Percentiles rank a stretch among this genome's conserved stretches.
Conservation (phyloP, 2,888 invertebrate species). For the Erebia ligea region DNA sequence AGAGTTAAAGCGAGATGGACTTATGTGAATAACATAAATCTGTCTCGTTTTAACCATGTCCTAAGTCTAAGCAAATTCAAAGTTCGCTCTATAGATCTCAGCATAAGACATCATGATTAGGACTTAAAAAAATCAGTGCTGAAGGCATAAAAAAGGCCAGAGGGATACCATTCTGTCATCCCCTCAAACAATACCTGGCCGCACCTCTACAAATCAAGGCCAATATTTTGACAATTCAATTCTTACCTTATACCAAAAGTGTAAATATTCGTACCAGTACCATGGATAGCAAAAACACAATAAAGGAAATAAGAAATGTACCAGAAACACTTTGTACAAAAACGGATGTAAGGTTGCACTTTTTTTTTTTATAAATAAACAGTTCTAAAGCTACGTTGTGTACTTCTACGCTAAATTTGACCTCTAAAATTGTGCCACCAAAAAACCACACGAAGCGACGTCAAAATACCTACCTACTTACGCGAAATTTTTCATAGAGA, state of each 20-base stretch:
- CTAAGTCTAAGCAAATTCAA: too few relatives aligned
- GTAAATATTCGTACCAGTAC: not conserved
- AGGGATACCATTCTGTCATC: not conserved
- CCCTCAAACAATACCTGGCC: not conserved
- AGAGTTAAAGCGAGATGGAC: too few relatives aligned
- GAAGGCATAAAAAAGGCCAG: too few relatives aligned
- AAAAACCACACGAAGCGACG: not conserved
- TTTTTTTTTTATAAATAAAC: not conserved
- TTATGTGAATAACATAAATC: too few relatives aligned
- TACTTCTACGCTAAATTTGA: not conserved
- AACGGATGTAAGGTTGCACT: too few relatives aligned
- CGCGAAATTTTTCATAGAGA: not conserved
- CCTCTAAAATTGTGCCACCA: not conserved
- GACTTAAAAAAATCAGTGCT: not conserved
- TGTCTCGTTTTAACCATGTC: too few relatives aligned
- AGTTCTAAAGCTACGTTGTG: not conserved
- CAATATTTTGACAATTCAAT: not conserved
- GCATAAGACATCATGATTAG: not conserved
- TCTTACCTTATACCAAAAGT: not conserved
- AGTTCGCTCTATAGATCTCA: too few relatives aligned
- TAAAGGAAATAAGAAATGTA: not conserved
- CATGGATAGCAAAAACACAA: not conserved
- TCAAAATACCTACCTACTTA: too few relatives aligned
- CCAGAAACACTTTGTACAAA: not conserved
- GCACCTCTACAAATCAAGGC: not conserved